Evolutionary conservation across 2,113 vertebrate species (phyloP).

Genomic region (Oenanthe oenanthe): DNA sequence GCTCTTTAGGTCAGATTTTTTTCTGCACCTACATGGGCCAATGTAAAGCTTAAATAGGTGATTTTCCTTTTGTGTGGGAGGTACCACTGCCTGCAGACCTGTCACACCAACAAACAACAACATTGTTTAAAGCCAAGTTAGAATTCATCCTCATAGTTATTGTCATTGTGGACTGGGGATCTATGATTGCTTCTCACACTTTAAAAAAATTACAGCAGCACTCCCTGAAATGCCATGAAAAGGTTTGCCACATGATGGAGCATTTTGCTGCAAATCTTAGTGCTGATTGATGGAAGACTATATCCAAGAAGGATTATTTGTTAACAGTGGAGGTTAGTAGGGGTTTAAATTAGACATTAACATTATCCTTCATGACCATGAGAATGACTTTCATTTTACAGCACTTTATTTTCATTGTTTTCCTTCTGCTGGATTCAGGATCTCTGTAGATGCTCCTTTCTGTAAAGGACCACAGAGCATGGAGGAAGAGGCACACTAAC

Average conservation of each 20-base stretch:
- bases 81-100: background rate
- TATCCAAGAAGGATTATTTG: background rate
- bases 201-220: background rate
- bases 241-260: background rate
- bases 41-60: background rate
- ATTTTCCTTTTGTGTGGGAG: background rate
- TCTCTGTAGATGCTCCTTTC: background rate
- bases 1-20: background rate
- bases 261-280: background rate
- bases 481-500: too few species aligned
- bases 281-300: background rate
- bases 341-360: background rate
- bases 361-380: background rate
- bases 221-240: background rate
- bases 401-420: background rate
- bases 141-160: background rate
- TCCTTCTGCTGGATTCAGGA: background rate
- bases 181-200: background rate
- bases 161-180: background rate
- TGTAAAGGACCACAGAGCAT: background rate
- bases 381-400: background rate
- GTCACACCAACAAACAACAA: background rate
- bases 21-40: background rate
- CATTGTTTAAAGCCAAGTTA: background rate
- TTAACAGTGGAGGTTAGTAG: background rate